A percentile compares a stretch with the other conserved stretches of the same genome.
Conservation (phyloP, 1,140 invertebrate species). For the Ridgeia piscesae region DNA sequence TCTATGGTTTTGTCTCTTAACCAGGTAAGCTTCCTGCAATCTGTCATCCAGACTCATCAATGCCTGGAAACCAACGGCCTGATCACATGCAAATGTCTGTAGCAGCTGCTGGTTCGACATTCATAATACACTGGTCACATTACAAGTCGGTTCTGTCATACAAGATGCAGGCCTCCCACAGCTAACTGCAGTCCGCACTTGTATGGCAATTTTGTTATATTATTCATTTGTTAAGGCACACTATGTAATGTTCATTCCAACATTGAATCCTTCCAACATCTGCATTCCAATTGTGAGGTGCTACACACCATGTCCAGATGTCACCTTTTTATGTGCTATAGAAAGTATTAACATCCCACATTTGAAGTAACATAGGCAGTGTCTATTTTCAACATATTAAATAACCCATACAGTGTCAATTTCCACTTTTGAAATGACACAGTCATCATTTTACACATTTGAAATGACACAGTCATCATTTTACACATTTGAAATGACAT, state of each 20-base stretch:
- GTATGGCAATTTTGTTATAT: too few relatives aligned
- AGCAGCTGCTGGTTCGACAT: too few relatives aligned
- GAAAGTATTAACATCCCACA: not conserved
- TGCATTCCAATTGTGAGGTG: not conserved
- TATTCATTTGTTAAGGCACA: not conserved
- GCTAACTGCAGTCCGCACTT: too few relatives aligned
- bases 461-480: not conserved
- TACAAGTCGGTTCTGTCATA: not conserved
- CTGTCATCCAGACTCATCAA: not conserved
- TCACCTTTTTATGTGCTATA: not conserved
- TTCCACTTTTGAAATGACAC: not conserved
- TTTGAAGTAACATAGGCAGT: not conserved
- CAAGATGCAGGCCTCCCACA: not conserved
- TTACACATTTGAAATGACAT: not conserved
- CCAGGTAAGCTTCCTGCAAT: not conserved
- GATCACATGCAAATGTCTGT: too few relatives aligned
- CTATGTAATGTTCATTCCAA: not conserved
- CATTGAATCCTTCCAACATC: not conserved
- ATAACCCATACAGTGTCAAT: not conserved
- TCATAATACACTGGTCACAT: too few relatives aligned
- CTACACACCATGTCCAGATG: not conserved
- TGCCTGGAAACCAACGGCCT: too few relatives aligned
- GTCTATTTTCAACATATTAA: not conserved
- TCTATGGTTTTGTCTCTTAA: not conserved
- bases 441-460: not conserved